Percentiles rank a stretch among this genome's conserved stretches.
Evolutionary conservation across 2,797 vertebrate species (phyloP).

Genomic region (Acropternis orthonyx): DNA sequence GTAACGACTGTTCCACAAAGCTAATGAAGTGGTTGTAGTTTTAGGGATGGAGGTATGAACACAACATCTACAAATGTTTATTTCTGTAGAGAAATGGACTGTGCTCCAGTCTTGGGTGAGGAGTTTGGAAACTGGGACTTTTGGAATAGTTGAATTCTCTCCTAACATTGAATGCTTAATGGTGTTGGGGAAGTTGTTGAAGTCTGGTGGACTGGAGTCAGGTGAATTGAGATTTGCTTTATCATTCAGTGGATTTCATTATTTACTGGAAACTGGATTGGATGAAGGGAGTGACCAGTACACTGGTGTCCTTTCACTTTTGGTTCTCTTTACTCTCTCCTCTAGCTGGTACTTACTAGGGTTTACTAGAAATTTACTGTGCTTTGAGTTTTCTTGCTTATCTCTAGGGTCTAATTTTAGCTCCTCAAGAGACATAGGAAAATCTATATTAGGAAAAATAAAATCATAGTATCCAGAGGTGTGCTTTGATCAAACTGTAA

Average conservation of each 20-base stretch:
- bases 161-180: background rate
- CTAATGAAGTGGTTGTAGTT: background rate
- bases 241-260: background rate
- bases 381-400: background rate
- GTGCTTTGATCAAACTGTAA: background rate
- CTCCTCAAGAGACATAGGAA: background rate
- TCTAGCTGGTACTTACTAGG: background rate
- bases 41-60: background rate
- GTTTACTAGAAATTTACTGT: background rate
- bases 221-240: background rate
- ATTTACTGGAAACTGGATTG: background rate
- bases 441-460: background rate
- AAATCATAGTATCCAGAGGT: background rate
- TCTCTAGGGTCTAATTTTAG: background rate
- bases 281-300: background rate
- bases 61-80: background rate
- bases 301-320: background rate
- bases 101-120: background rate
- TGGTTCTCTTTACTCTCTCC: fast-evolving
- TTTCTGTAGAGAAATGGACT: background rate
- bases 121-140: background rate
- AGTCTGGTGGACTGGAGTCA: background rate
- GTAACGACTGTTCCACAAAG: background rate
- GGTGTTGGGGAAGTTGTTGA: background rate
- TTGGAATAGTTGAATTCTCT: background rate